Evolutionary conservation across 2,797 vertebrate genomes (phyloP).

Genomic region (Florisuga fusca): DNA sequence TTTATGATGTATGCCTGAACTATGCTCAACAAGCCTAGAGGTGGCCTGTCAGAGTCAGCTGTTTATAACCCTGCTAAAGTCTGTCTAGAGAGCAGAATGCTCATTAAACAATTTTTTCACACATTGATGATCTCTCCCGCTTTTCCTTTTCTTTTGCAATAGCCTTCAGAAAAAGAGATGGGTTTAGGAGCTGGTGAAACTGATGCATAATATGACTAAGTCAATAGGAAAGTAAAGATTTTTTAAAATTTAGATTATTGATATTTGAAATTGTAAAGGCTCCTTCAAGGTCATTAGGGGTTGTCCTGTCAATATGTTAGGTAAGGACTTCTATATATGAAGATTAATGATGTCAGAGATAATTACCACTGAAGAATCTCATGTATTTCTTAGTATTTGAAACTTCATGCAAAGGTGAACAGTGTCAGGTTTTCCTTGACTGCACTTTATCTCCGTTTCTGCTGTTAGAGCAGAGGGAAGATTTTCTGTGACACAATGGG

Average conservation of each 20-base stretch:
- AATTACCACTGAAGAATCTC: not conserved
- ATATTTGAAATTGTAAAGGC: slow-evolving; percentile 27
- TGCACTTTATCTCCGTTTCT: not conserved
- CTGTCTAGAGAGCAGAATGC: not conserved
- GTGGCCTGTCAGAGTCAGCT: not conserved
- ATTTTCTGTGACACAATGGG: not conserved
- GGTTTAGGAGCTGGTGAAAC: not conserved
- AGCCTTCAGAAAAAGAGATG: not conserved
- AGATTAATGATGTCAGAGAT: slow-evolving; percentile 19
- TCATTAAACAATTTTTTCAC: slow-evolving; percentile 43
- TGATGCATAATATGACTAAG: not conserved
- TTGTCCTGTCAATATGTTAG: not conserved
- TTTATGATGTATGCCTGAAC: not conserved
- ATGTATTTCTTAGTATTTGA: not conserved
- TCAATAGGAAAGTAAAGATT: slow-evolving; percentile 50
- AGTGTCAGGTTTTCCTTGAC: not conserved
- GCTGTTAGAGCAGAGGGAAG: not conserved
- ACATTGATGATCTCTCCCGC: not conserved
- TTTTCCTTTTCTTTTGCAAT: slow-evolving; percentile 15
- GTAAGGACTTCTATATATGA: slow-evolving; percentile 29
- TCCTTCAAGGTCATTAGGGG: slow-evolving; percentile 14
- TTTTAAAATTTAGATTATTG: not conserved
- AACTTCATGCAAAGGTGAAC: slow-evolving; percentile 5
- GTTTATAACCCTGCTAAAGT: not conserved
- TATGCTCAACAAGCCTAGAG: not conserved